Evolutionary conservation across 2,888 invertebrate species (phyloP), one percentile per base, ranked within the genome.

Genomic region (Yponomeuta cagnagella): DNA sequence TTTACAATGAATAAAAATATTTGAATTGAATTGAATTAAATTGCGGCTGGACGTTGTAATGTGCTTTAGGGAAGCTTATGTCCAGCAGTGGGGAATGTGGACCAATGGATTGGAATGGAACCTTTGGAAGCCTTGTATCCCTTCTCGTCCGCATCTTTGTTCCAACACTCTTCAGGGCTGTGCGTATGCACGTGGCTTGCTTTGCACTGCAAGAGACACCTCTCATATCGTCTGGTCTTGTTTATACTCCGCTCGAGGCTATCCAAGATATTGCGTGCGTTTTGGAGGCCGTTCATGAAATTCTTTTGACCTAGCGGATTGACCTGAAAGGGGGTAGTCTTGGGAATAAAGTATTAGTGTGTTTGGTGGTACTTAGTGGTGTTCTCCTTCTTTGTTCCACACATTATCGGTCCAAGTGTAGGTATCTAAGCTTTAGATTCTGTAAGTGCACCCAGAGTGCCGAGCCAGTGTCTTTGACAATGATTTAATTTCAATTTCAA

Each of bases 191-290:
- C 72, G 70, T 89, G 89, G 1, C 77, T 78, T 0, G 80, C 76
- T 72, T 79, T 84, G 73, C 90, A 91, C 1, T 76, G 76, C 69
- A 87, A 66, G 65, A 90, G 74, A 58, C 77, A 77, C 37, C 83
- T 78, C 73, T 91, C 89, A 73, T 89, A 91, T 8, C 79, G 76
- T 31, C 71, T 80, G 0, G 86, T 82, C 77, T 89, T 89, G 48
- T 77, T 74, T 2, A 92, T 75, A 71, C 89, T 89, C 2, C 76
- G 77, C 72, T 90, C 86, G 0, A 91, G 77, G 12, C 77, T 78
- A 5, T 77, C 75, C 1, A 92, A 77, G 3, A 90, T 79, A 31
- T 80, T 80, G 5, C 81, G 79, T 6, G 86, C 84, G 73, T 89
- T 89, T 68, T 81, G 81, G 0, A 91, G 71, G 2, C 88, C 86